phyloP scores from a whole-genome alignment of 2,797 vertebrate species.

The Chaenodraco wilsoni region DNA sequence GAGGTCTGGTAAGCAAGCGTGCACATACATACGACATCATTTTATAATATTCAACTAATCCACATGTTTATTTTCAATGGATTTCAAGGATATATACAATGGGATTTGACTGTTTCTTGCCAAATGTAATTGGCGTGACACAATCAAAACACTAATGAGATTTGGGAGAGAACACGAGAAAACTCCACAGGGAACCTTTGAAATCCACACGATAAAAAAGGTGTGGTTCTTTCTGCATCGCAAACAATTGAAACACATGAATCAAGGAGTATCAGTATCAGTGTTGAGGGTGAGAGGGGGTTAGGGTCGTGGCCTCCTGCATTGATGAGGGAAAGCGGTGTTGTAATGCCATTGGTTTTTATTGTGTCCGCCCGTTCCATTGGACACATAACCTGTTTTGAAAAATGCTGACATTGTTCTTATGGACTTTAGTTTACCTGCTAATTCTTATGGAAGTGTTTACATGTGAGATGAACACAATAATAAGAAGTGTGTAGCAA shows the following conservation, averaged over 20 bases:
- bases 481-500: not conserved
- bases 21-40: not conserved
- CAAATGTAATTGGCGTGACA: not conserved
- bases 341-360: not conserved
- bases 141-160: not conserved
- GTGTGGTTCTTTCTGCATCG: not conserved
- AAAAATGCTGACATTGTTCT: not conserved
- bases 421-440: no score
- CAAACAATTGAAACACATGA: not conserved
- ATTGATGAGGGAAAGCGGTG: not conserved
- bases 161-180: not conserved
- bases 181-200: not conserved
- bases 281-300: not conserved
- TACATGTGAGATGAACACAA: not conserved
- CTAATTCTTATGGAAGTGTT: no score
- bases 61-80: not conserved
- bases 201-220: constrained; percentile 3
- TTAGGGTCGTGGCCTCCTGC: not conserved
- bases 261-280: not conserved
- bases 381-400: not conserved
- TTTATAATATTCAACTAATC: no score
- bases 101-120: not conserved
- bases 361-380: not conserved
- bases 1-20: not conserved
- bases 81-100: not conserved